Evolutionary conservation across 1,140 invertebrate genomes (phyloP), one percentile per base, ranked within the genome.

Genomic region (Amyelois transitella): DNA sequence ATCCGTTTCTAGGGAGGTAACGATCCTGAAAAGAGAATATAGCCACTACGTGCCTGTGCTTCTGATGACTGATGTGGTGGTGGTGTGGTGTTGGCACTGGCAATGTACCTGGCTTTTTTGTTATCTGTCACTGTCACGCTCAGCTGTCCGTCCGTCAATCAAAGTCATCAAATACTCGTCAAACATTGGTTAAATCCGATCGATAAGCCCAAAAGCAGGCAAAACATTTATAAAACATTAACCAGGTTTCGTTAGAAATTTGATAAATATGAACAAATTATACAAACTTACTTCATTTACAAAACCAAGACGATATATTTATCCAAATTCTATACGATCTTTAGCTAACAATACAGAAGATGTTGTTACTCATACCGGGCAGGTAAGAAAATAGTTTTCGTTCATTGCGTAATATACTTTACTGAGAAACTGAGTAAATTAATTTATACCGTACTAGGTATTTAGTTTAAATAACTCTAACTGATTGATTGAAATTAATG

Each of bases 301-400:
- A 21, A n/a, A 20, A 48, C 8, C 12, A 48, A 21, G 12, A 38
- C 7, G 45, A 20, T 21, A 48, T 48, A 0, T 48, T n/a, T 4
- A 3, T 3, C 20, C 19, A 22, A 2, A 12, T 48, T 20, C 20
- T 12, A 48, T 21, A 47, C 78, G 81, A 68, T 70, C 66, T 64
- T 58, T 81, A 61, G 64, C 72, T 25, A 73, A 69, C 50, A 81
- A 78, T 67, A 69, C 54, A 38, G 73, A 82, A 62, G 81, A 85
- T 72, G 58, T 75, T 51, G 43, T 47, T 3, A 86, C 73, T 18
- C 82, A 86, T 43, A 86, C 82, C 64, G 82, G 82, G 50, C 82
- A 86, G 70, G 82, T 86, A 76, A 24, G 38, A 49, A 50, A 58
- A n/a, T 25, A 48, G 38, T 51, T 48, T 66, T 21, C 6, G 12